These are phyloP conservation scores for Thysanoteuthis rhombus DNA, from an alignment of 2,888 invertebrate species.

Conservation along the genomic window DNA sequence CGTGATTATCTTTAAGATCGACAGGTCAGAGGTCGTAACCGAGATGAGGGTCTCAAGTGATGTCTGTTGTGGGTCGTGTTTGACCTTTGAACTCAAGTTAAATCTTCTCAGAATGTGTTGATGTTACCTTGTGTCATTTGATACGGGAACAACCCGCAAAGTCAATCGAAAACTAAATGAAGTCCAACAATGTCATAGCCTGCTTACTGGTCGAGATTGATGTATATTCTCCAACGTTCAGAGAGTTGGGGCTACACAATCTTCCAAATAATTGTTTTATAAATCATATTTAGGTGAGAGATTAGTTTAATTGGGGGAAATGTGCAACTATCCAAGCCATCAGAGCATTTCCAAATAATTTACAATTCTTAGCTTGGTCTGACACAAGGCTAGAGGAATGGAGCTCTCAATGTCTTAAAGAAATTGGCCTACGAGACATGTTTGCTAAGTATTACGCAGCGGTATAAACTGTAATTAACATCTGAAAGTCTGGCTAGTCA, in stretches of 20 bases:
- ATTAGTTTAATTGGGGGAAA: too few species aligned
- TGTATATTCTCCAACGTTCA: not conserved
- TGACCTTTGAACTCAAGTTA: not conserved
- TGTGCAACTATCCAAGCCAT: too few species aligned
- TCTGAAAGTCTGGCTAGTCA: too few species aligned
- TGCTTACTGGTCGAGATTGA: not conserved
- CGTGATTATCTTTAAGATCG: not conserved
- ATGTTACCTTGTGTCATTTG: not conserved
- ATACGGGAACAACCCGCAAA: not conserved
- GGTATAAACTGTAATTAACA: too few species aligned
- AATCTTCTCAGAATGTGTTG: not conserved
- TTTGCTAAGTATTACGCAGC: too few species aligned
- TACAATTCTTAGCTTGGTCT: not conserved
- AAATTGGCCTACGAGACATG: too few species aligned
- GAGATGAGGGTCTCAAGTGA: not conserved
- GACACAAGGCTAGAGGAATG: too few species aligned
- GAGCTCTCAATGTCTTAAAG: too few species aligned
- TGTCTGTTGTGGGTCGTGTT: not conserved
- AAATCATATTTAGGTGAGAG: too few species aligned
- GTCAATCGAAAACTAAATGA: not conserved
- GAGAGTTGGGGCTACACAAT: too few species aligned
- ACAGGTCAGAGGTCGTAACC: not conserved
- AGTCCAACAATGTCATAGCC: not conserved
- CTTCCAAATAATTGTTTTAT: too few species aligned
- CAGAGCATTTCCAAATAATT: not conserved